Base-by-base conservation (phyloP, 2,797 vertebrate species). In the Tarsius wallacei region DNA sequence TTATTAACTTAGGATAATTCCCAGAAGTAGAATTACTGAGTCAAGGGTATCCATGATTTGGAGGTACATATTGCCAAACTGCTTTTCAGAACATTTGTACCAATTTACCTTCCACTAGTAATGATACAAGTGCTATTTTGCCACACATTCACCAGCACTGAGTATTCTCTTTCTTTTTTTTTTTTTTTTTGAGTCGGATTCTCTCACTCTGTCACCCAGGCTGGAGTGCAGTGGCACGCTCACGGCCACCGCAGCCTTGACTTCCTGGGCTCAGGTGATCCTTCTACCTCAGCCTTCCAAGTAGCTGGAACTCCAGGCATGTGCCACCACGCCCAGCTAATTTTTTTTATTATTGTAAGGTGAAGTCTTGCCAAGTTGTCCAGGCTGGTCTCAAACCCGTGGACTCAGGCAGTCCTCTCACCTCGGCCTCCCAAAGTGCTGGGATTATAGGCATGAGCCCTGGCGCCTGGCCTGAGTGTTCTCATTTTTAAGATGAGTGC, bases 401-500 rank as follows among this genome's bases (percentile, higher is more conserved):
- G 21, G 66, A 17, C 66, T 70, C 66, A 36, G 33, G 66, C 66
- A 36, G 2, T 70, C 59, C 59, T 61, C 66, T 9, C 4, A 9
- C 66, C n/a, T 33, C 7, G 1, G 66, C 66, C 66, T 33, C 66
- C 66, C n/a, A 21, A n/a, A 0, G 66, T 21, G n/a, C n/a, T 21
- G 17, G 17, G n/a, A 5, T 33, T 33, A 33, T 17, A 33, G 16
- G 9, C 31, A 17, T 70, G 17, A 36, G 17, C 66, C n/a, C 10
- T 16, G 3, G 0, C 17, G 0, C n/a, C 66, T n/a, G 21, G n/a
- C 17, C 0, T 5, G 36, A 21, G 31, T 0, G 1, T 5, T 63
- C 74, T 81, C 5, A 4, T 28, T n/a, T 70, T 47, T n/a, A 55
- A 49, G 33, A 59, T 8, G 59, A 11, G 14, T 13, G n/a, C 36